Evolutionary conservation across 2,797 vertebrate genomes (phyloP).

Genomic region (Rhadinocentrus ornatus): DNA sequence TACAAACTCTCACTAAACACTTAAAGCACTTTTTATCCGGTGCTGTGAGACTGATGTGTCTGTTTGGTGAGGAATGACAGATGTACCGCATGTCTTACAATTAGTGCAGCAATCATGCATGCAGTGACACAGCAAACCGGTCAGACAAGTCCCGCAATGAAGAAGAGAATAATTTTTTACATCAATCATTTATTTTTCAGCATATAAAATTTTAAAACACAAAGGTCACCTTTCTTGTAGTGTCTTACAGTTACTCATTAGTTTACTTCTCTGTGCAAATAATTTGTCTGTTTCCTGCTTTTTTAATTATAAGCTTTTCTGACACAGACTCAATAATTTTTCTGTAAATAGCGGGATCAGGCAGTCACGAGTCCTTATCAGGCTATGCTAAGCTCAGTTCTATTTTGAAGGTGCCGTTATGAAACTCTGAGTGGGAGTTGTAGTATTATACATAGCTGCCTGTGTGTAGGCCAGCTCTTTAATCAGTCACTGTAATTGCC

Average conservation of each 20-base stretch:
- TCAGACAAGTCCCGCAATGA: background rate
- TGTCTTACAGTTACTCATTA: background rate
- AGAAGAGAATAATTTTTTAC: background rate
- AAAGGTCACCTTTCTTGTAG: background rate
- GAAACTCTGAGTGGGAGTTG: slow-evolving; percentile 69
- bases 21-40: slow-evolving; percentile 39
- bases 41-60: slow-evolving; percentile 1
- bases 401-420: slow-evolving; percentile 61
- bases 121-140: background rate
- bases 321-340: slow-evolving; percentile 28
- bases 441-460: slow-evolving; percentile 72
- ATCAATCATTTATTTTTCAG: background rate
- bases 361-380: slow-evolving; percentile 53
- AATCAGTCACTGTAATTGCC: slow-evolving; percentile 78
- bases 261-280: slow-evolving; percentile 1
- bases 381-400: slow-evolving; percentile 40
- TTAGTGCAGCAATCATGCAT: slow-evolving; percentile 6
- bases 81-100: slow-evolving; percentile 14
- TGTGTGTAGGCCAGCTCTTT: slow-evolving; percentile 73
- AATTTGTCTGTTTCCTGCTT: slow-evolving; percentile 16
- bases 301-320: slow-evolving; percentile 42
- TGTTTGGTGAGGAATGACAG: slow-evolving; percentile 12
- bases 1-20: slow-evolving; percentile 22
- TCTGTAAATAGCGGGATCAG: slow-evolving; percentile 32
- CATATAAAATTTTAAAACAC: background rate